Base-by-base conservation (phyloP, 2,888 invertebrate genomes). In the Chrysina gloriosa region DNA sequence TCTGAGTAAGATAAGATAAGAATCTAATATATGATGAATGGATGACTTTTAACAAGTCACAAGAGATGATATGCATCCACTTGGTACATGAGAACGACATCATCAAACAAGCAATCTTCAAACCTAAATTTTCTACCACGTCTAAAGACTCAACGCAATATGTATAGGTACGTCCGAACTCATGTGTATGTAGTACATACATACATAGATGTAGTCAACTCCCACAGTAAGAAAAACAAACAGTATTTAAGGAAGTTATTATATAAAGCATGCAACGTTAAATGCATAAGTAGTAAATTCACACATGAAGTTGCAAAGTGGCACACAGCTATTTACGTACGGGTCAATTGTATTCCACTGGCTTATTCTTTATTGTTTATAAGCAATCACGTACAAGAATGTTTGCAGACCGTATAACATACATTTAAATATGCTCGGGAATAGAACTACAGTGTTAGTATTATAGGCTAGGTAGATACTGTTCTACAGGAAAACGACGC, bases 361-460 rank as follows among this genome's bases (percentile, higher is more conserved):
- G 64, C 52, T 64, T 64, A 64, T 64, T 54, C 54, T 61, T 54
- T 68, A 68, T 68, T 68, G 68, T 68, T 63, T 63, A 56, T 54
- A 64, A 39, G 68, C 68, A 68, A 61, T 68, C 68, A 68, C 68
- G 68, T 68, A 68, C 63, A 39, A 39, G 63, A 66, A 61, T 66
- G 47, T 14, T 58, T 66, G 66, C 68, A 68, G 68, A 68, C 68
- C 68, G 68, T 68, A 68, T 68, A 68, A 68, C 68, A 67, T 67
- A 68, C 68, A 68, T 68, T 68, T 68, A 54, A 68, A 68, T 68
- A 68, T 63, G 63, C 42, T 39, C 63, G 54, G 52, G 68, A 63
- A 61, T 68, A 68, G 42, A 54, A 50, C 64, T 68, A 68, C 54
- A 64, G 56, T 68, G 68, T 68, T 68, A 68, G 68, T 68, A 68